Percentiles rank a stretch among this genome's conserved stretches.
These are phyloP conservation scores for Drosophila falleni DNA, from an alignment of 2,888 invertebrate genomes.

Conservation along the genomic window DNA sequence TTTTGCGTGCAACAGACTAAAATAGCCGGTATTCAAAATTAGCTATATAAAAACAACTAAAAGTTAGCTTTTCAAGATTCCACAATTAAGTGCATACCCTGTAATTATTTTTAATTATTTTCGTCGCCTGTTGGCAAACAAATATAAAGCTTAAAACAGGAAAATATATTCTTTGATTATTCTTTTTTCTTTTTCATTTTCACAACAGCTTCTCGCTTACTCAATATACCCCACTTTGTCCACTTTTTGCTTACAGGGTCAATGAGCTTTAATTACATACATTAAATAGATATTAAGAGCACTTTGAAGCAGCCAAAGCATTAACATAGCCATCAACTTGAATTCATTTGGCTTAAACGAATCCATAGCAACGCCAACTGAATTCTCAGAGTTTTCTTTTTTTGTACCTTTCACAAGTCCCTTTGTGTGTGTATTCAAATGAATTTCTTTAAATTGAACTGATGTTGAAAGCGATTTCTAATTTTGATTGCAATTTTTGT, in stretches of 20 bases:
- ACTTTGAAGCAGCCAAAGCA: constrained; percentile 16
- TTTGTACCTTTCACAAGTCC: constrained; percentile 6
- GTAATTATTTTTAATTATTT: neutral
- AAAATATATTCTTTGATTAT: too few relatives aligned
- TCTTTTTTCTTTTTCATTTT: neutral
- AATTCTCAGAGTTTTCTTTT: constrained; percentile 3
- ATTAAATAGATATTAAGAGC: constrained; percentile 26
- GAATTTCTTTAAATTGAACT: constrained; percentile 12
- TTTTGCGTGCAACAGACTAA: constrained; percentile 22
- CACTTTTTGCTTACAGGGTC: constrained; percentile 9
- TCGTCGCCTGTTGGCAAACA: too few relatives aligned
- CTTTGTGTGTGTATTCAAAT: constrained; percentile 1
- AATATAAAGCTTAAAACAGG: too few relatives aligned
- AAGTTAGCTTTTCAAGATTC: neutral
- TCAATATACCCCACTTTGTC: neutral
- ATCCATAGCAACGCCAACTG: constrained; percentile 14
- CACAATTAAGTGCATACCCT: neutral
- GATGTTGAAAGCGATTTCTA: constrained; percentile 1
- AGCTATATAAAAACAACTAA: constrained; percentile 21
- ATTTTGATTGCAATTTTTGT: constrained; percentile 15
- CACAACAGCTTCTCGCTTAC: neutral
- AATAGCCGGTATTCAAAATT: constrained; percentile 30
- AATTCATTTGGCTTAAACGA: constrained; percentile 23
- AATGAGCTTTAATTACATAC: constrained; percentile 25
- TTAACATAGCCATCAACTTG: constrained; percentile 20